These are phyloP conservation scores for Hoplodrina ambigua DNA, from an alignment of 2,888 invertebrate species.

Conservation along the genomic window DNA sequence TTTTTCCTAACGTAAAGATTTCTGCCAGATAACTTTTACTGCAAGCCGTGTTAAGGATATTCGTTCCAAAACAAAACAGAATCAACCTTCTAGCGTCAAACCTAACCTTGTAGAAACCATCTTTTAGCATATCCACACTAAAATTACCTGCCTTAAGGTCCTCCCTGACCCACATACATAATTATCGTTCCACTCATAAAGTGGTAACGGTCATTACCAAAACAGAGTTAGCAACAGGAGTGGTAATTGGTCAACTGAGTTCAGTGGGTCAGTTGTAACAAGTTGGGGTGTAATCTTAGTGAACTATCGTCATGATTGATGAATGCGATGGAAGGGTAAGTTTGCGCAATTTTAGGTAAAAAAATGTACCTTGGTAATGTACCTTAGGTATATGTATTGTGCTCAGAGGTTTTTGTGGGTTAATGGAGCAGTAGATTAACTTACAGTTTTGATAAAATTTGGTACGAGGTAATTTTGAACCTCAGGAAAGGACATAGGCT, in stretches of 20 bases:
- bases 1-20: no score
- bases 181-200: conserved; percentile 49
- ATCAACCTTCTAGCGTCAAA: neutral
- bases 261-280: conserved; percentile 44
- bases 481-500: no score
- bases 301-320: conserved; percentile 32
- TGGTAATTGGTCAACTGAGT: conserved; percentile 23
- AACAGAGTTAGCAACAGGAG: conserved; percentile 13
- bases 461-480: no score
- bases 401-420: conserved; percentile 24
- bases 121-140: conserved; percentile 4
- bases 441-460: no score
- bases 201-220: conserved; percentile 50
- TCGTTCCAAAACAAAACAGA: conserved; percentile 11
- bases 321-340: neutral
- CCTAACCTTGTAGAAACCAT: conserved; percentile 2
- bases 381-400: neutral
- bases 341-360: neutral
- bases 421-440: conserved; percentile 12
- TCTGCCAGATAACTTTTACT: no score
- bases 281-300: conserved; percentile 26
- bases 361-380: no score
- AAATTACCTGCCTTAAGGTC: conserved; percentile 3
- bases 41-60: no score
- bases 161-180: conserved; percentile 51